These are phyloP conservation scores for Stichopus horrens DNA, from an alignment of 53 echinoderm and acorn worm species.

Conservation along the genomic window DNA sequence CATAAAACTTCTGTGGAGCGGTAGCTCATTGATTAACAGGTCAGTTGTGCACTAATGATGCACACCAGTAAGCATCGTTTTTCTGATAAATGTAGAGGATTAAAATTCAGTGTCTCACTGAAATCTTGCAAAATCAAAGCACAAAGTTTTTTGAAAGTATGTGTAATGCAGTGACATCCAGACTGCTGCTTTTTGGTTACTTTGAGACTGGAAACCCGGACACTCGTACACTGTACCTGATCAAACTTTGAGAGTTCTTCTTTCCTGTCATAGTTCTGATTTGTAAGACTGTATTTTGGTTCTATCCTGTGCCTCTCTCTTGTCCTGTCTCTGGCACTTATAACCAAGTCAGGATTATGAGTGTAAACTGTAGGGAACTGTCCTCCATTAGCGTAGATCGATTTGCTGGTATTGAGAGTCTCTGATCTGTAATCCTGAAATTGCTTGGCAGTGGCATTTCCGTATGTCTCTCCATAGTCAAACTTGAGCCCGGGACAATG, in stretches of 20 bases:
- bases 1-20: no score
- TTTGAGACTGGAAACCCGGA: no score
- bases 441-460: conserved; percentile 93
- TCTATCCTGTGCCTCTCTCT: conserved; percentile 84
- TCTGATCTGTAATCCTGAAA: conserved; percentile 92
- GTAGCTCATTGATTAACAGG: no score
- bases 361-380: conserved; percentile 98
- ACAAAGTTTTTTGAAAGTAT: no score
- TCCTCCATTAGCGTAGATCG: conserved; percentile 80
- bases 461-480: conserved; percentile 96
- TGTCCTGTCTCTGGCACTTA: conserved; percentile 87
- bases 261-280: conserved; percentile 89
- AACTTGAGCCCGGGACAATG: conserved; percentile 96
- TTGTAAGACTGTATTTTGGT: conserved; percentile 80
- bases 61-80: no score
- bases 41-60: no score
- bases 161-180: no score
- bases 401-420: conserved; percentile 88
- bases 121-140: no score
- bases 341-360: conserved; percentile 95
- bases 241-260: conserved; percentile 89
- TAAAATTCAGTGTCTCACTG: no score
- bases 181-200: no score
- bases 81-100: no score
- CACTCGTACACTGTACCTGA: conserved; percentile 50